Base-by-base conservation (phyloP, 2,113 vertebrate genomes). In the Potamarius usumacintae region DNA sequence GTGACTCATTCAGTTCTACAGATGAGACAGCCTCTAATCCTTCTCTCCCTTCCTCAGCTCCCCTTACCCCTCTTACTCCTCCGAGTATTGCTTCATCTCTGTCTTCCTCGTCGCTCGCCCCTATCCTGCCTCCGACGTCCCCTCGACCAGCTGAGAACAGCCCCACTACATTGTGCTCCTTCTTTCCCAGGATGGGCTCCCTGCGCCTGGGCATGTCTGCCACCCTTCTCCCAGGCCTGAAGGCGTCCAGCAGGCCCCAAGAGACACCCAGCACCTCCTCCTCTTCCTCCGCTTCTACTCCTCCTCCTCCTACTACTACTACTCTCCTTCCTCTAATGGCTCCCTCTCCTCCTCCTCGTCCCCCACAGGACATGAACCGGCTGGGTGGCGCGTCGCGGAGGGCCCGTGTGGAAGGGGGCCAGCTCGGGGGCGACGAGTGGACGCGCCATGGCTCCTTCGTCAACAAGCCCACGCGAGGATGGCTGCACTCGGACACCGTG, bases 341-440 rank as follows among this genome's bases (percentile, higher is more conserved):
- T 94, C 96, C 96, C 86, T 88, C 34, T 95, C 96, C 94, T 88
- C 96, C 95, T 93, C 95, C 95, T 76, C 97, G 93, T 95, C 94
- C 96, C 90, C 96, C 94, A 81, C 98, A 99, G 98, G 98, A 99
- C 94, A 99, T 99, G 98, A 99, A 98, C 97, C 98, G 98, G 94
- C 96, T 99, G 93, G 97, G 97, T 91, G 97, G 96, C 91, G 97
- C 96, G 92, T 94, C 95, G 82, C 96, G 97, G 95, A 96, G 97
- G 95, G 97, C 96, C 92, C 96, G 98, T 87, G 98, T 99, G 92
- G 98, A 99, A 96, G 98, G 98, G 6, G 98, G 97, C 85, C 98
- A 99, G 92, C 96, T 99, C 52, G 98, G 97, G 78, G 98, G 97
- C 58, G 98, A 99, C 77, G 98, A 99, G 93, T 99, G 98, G 98